Conservation (phyloP, 1,140 invertebrate genomes). For the Uloborus diversus region DNA sequence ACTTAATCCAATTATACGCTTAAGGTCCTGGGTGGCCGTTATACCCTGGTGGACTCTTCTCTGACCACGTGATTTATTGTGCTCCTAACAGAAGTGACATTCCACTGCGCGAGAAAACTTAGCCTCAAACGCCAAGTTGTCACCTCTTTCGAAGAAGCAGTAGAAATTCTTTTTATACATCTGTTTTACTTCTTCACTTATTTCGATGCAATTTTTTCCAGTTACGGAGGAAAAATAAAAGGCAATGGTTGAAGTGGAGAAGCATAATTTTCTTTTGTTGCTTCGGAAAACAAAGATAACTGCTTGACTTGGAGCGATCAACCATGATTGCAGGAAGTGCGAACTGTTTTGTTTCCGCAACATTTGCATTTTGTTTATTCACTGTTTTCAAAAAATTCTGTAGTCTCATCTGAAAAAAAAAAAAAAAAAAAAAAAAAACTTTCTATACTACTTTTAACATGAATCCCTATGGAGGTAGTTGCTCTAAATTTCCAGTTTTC, state of each 20-base stretch:
- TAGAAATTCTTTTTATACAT: not conserved
- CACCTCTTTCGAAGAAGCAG: slow-evolving; percentile 4
- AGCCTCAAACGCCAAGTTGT: slow-evolving; percentile 33
- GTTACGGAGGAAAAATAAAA: not conserved
- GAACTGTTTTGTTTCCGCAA: not conserved
- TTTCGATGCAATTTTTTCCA: not conserved
- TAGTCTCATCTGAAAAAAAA: too few relatives aligned
- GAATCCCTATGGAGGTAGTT: too few relatives aligned
- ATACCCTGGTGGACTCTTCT: slow-evolving; percentile 34
- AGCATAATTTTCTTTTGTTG: not conserved
- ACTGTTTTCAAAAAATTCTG: too few relatives aligned
- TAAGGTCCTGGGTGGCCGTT: slow-evolving; percentile 19
- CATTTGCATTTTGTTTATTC: not conserved
- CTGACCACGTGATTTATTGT: slow-evolving; percentile 52
- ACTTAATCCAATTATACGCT: slow-evolving; percentile 52
- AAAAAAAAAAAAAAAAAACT: too few relatives aligned
- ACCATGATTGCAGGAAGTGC: not conserved
- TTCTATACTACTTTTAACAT: too few relatives aligned
- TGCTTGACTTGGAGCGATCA: not conserved
- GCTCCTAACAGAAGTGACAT: slow-evolving; percentile 30
- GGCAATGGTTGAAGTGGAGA: not conserved
- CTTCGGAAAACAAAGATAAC: not conserved
- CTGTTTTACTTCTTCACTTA: not conserved
- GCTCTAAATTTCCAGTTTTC: too few relatives aligned
- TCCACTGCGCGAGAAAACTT: slow-evolving; percentile 15